These are phyloP conservation scores for Rhea pennata DNA, from an alignment of 2,113 vertebrate species.

Conservation along the genomic window DNA sequence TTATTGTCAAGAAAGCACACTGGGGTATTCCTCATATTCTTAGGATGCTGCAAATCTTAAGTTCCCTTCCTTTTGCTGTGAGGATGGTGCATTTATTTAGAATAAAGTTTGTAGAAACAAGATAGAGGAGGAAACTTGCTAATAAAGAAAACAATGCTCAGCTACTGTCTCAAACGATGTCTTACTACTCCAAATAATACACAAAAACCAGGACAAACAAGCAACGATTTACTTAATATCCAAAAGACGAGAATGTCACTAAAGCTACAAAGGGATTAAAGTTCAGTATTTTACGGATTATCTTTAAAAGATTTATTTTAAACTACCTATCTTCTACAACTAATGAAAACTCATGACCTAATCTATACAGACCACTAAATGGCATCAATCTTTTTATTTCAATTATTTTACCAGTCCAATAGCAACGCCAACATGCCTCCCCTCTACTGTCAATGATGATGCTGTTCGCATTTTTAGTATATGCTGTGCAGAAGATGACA, in stretches of 20 bases:
- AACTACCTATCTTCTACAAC: background rate
- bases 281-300: background rate
- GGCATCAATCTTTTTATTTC: background rate
- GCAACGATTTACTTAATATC: background rate
- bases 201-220: background rate
- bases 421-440: background rate
- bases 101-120: background rate
- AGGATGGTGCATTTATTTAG: background rate
- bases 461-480: background rate
- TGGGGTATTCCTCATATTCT: background rate
- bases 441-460: background rate
- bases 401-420: background rate
- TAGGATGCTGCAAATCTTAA: background rate
- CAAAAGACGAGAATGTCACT: background rate
- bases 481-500: fast-evolving
- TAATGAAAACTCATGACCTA: background rate
- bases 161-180: background rate
- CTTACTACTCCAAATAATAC: background rate
- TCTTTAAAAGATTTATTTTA: background rate
- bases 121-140: background rate
- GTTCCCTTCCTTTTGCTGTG: background rate
- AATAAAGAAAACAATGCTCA: background rate
- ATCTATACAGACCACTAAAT: background rate
- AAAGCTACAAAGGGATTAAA: background rate
- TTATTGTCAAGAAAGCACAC: slow-evolving; percentile 34